These are phyloP conservation scores for Syrphus vitripennis DNA, from an alignment of 2,888 invertebrate genomes.

Conservation along the genomic window DNA sequence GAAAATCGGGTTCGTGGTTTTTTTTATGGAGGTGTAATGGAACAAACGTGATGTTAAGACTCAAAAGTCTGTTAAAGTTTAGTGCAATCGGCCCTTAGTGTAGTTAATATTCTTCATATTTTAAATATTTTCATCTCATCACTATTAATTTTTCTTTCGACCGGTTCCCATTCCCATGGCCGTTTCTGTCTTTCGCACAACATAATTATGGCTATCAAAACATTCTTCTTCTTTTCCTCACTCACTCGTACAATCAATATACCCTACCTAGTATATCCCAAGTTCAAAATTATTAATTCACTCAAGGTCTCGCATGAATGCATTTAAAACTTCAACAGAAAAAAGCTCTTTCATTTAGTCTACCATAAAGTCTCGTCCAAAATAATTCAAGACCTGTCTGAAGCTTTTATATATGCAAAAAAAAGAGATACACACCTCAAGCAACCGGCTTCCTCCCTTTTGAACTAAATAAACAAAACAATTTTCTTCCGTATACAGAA, in stretches of 20 bases:
- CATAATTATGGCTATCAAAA: background rate
- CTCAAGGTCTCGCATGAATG: conserved; percentile 1
- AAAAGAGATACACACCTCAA: conserved; percentile 1
- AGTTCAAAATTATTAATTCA: conserved; percentile 10
- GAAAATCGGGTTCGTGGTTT: too few relatives aligned
- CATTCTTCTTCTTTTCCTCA: background rate
- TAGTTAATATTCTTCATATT: background rate
- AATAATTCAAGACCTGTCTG: conserved; percentile 3
- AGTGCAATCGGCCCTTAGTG: too few relatives aligned
- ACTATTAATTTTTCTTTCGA: background rate
- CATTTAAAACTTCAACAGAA: background rate
- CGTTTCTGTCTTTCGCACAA: background rate
- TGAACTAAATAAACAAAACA: conserved; percentile 8
- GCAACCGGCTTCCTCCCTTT: conserved; percentile 23
- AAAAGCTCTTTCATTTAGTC: background rate
- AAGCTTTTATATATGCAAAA: background rate
- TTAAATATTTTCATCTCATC: background rate
- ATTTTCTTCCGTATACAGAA: conserved; percentile 23
- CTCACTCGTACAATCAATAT: background rate
- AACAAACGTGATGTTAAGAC: too few relatives aligned
- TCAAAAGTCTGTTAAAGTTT: too few relatives aligned
- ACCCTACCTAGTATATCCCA: background rate
- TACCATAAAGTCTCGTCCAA: background rate
- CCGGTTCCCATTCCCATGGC: background rate
- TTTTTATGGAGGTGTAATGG: too few relatives aligned